Evolutionary conservation across 1,140 invertebrate species (phyloP).

Genomic region (Chrysoperla carnea): DNA sequence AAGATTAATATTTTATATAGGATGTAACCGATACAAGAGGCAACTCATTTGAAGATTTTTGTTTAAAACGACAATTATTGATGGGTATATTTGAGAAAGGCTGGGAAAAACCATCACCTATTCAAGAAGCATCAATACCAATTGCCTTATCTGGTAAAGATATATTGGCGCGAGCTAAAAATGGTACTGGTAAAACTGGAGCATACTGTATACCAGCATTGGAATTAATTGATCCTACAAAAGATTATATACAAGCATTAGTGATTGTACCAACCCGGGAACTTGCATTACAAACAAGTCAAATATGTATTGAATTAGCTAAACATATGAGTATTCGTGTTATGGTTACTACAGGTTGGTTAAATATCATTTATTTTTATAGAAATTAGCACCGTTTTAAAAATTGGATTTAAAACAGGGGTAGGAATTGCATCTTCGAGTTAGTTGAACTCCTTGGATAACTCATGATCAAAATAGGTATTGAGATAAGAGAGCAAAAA

Average conservation of each 20-base stretch:
- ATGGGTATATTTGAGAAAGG: slow-evolving; percentile 99
- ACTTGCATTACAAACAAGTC: slow-evolving; percentile 96
- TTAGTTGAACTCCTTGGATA: too few relatives aligned
- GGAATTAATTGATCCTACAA: slow-evolving; percentile 81
- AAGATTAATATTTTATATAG: slow-evolving; percentile 32
- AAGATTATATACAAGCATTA: slow-evolving; percentile 88
- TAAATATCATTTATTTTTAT: too few relatives aligned
- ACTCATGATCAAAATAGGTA: too few relatives aligned
- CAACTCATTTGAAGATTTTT: slow-evolving; percentile 99
- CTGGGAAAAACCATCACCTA: slow-evolving; percentile 98
- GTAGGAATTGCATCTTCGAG: too few relatives aligned
- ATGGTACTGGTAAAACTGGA: slow-evolving; percentile 98
- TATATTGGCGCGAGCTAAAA: slow-evolving; percentile 95
- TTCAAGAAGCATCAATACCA: slow-evolving; percentile 98
- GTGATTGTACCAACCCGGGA: slow-evolving; percentile 98
- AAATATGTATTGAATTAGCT: slow-evolving; percentile 96
- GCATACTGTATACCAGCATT: slow-evolving; percentile 98
- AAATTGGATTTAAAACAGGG: too few relatives aligned
- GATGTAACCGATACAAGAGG: slow-evolving; percentile 99
- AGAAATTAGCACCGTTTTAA: too few relatives aligned
- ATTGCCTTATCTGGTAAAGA: slow-evolving; percentile 95
- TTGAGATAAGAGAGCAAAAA: too few relatives aligned
- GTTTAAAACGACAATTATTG: slow-evolving; percentile 87
- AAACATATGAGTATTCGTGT: slow-evolving; percentile 92
- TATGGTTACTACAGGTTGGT: slow-evolving; percentile 89